Evolutionary conservation across 2,797 vertebrate genomes (phyloP).

Genomic region (Australoheros facetus): DNA sequence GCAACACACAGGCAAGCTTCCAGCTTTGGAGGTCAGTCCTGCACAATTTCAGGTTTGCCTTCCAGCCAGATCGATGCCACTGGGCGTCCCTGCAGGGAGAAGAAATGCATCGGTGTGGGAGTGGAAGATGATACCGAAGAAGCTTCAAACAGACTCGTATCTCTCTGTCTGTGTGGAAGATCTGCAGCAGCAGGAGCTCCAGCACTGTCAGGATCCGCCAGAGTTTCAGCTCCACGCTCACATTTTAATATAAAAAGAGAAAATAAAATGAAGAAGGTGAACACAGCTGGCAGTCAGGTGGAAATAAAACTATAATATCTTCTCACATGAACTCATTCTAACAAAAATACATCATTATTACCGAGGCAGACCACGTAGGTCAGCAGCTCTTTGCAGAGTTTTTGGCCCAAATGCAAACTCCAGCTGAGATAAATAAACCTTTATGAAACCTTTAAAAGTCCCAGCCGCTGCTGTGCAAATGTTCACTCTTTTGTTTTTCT

Average conservation of each 20-base stretch:
- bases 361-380: not conserved
- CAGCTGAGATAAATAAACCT: not conserved
- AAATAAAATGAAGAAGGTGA: constrained; percentile 2
- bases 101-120: constrained; percentile 37
- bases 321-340: not conserved
- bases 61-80: constrained; percentile 13
- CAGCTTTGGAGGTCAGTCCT: not conserved
- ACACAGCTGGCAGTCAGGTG: not conserved
- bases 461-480: not conserved
- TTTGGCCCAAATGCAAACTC: not conserved
- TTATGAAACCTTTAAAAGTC: not conserved
- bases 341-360: not conserved
- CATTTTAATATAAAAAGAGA: constrained; percentile 11
- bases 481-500: not conserved
- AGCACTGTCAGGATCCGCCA: not conserved
- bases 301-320: not conserved
- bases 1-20: not conserved
- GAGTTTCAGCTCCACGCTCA: not conserved
- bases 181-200: constrained; percentile 1
- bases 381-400: rapidly evolving
- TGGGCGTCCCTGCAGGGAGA: constrained; percentile 16
- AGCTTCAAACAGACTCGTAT: not conserved
- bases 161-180: not conserved
- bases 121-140: not conserved
- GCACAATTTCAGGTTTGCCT: constrained; percentile 7